Percentiles rank a stretch among this genome's conserved stretches.
Evolutionary conservation across 2,888 invertebrate genomes (phyloP).

Genomic region (Habroteleia sp.): DNA sequence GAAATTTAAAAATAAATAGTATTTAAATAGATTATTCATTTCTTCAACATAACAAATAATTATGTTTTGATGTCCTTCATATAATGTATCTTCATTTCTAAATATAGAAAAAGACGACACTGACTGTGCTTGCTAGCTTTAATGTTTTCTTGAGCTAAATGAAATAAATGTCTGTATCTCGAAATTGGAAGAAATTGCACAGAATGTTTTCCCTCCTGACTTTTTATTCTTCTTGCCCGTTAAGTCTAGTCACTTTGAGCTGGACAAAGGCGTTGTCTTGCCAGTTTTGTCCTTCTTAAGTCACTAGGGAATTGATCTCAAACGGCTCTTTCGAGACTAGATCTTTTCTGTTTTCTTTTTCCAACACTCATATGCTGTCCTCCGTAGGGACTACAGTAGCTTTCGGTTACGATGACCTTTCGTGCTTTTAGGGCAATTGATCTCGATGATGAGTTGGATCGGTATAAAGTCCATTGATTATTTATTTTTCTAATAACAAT

Average conservation of each 20-base stretch:
- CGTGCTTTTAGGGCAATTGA: constrained; percentile 62
- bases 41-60: not conserved
- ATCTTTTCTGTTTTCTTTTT: constrained; percentile 64
- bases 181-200: constrained; percentile 79
- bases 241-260: constrained; percentile 62
- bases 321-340: constrained; percentile 65
- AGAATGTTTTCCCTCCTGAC: constrained; percentile 64
- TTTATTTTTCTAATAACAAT: constrained; percentile 2
- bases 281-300: constrained; percentile 55
- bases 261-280: constrained; percentile 63
- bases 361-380: constrained; percentile 47
- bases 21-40: not conserved
- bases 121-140: constrained; percentile 62
- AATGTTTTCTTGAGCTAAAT: constrained; percentile 76
- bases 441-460: constrained; percentile 48
- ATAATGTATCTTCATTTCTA: constrained; percentile 56
- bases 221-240: constrained; percentile 46
- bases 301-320: constrained; percentile 65
- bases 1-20: not conserved
- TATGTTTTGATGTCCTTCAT: constrained; percentile 28
- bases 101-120: constrained; percentile 17
- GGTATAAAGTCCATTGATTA: constrained; percentile 23
- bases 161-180: constrained; percentile 79
- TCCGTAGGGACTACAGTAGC: constrained; percentile 58
- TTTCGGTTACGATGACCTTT: constrained; percentile 56